Base-by-base conservation (phyloP, 37 sponge, comb jelly and placozoan species). In the Haliclona indistincta region DNA sequence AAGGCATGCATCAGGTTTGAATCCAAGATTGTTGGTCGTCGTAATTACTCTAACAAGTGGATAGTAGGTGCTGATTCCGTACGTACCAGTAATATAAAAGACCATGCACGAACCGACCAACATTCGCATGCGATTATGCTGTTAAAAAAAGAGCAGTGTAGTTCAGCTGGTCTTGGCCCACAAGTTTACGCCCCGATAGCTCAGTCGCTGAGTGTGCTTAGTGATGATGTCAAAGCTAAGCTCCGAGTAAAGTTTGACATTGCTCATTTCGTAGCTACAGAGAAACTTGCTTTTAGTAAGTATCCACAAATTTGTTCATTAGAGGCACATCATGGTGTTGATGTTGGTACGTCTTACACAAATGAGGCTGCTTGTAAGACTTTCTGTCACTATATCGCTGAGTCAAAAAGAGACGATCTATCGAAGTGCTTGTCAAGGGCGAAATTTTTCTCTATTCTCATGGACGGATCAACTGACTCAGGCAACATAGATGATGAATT, bases 71-170 rank as follows among this genome's bases (percentile, higher is more conserved):
- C 82, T 15, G 71, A 81, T 17, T 81, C 77, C 2, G 72, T 87
- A 25, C 88, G 88, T 65, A 87, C 71, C 43, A 81, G 82, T 71
- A 87, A 81, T 53, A 76, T 87, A 17, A 60, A 74, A 20, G 84
- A 88, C 36, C 84, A 88, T 76, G 84, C 83, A 32, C 35, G 41
- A 17, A 40, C 66, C 15, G 74, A 83, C 29, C 86, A 86, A 58
- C 86, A 86, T 54, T 62, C 8, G 29, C 67, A 70, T 77, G 89
- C 83, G 17, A 88, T 82, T 72, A 54, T 17, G 6, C 44, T 88
- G 38, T 56, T 58, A 37, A 70, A 71, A 39, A 75, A 68, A 78
- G 79, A 77, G 56, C 60, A 38, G 3, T 79, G 64, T 22, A 37
- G n/a, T 42, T 36, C 73, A n/a, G 17, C 38, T 41, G 87, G 87